Base-by-base conservation (phyloP, 1,140 invertebrate species). In the Lerema accius region DNA sequence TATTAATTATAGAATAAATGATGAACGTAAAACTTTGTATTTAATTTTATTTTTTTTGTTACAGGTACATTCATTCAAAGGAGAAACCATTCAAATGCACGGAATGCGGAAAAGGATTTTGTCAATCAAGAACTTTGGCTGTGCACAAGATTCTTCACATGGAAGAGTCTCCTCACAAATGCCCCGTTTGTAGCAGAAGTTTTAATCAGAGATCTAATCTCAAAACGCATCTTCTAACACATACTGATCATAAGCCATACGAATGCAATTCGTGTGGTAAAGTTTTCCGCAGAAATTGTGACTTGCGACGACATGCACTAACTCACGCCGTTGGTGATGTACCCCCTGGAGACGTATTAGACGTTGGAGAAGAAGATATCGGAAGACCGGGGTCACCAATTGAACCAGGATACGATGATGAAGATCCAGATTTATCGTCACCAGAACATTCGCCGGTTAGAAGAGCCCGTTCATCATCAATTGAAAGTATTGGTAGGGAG, bases 21-120 rank as follows among this genome's bases (percentile, higher is more conserved):
- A 61, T 61, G 5, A 51, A 35, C 37, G 59, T 60, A 37, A 58
- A 64, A 65, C 48, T 14, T 39, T 60, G 10, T 37, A 72, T 63
- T 77, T 16, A 82, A 67, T 75, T 71, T n/a, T 64, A 63, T 82
- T 82, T 32, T 83, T 58, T 82, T 85, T 84, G 67, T 93, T 94
- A 17, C 93, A 99, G 97, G 92, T 99, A 98, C 84, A 99, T 98
- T 67, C 98, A 99, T 90, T 97, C 96, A 19, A 99, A 98, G 90
- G 97, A 99, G 88, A 99, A 99, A 82, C 98, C 98, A 0, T 99
- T 98, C 92, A 98, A 98, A 91, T 99, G 98, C 86, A 95, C 94
- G 11, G 96, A 98, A 88, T 99, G 98, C 81, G 97, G 97, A 48
- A 99, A 99, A 91, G 98, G 97, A 9, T 99, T 99, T 92, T 99